Conservation (phyloP, 2,888 invertebrate genomes). For the Eilema depressum region DNA sequence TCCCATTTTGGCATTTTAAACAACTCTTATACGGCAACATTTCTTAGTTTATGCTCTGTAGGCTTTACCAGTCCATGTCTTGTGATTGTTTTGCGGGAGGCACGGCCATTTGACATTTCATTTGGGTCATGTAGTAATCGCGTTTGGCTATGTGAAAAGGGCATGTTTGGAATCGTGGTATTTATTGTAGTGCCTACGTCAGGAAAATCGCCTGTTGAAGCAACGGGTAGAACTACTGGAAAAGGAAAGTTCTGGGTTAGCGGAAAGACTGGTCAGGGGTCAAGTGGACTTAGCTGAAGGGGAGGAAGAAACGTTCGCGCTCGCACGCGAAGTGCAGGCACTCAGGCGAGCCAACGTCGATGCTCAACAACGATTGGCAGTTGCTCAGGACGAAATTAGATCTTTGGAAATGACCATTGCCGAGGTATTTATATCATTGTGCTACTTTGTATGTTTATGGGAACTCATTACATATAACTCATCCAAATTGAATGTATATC, state of each 20-base stretch:
- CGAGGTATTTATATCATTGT: conserved; percentile 68
- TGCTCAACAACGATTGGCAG: conserved; percentile 95
- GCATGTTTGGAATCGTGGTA: conserved; percentile 50
- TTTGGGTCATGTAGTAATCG: conserved; percentile 18
- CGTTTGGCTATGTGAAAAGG: conserved; percentile 31
- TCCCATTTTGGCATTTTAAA: background rate
- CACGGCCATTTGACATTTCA: conserved; percentile 7
- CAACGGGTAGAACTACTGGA: conserved; percentile 98
- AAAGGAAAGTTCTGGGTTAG: conserved; percentile 97
- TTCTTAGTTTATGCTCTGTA: conserved; percentile 6
- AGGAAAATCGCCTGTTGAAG: conserved; percentile 98
- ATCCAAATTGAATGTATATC: conserved; percentile 1
- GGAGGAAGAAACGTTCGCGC: conserved; percentile 94
- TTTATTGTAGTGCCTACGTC: conserved; percentile 88
- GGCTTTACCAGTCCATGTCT: conserved; percentile 12
- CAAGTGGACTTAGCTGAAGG: conserved; percentile 98
- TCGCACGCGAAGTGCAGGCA: conserved; percentile 95
- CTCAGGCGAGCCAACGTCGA: conserved; percentile 95
- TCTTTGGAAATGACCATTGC: conserved; percentile 92
- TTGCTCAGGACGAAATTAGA: conserved; percentile 95
- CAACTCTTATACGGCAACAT: background rate
- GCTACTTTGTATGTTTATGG: conserved; percentile 12
- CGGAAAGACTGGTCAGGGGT: conserved; percentile 96
- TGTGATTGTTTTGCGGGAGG: conserved; percentile 16
- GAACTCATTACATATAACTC: conserved; percentile 6